Evolutionary conservation across 2,888 invertebrate genomes (phyloP), one percentile per base, ranked within the genome.

Genomic region (Noctua pronuba): DNA sequence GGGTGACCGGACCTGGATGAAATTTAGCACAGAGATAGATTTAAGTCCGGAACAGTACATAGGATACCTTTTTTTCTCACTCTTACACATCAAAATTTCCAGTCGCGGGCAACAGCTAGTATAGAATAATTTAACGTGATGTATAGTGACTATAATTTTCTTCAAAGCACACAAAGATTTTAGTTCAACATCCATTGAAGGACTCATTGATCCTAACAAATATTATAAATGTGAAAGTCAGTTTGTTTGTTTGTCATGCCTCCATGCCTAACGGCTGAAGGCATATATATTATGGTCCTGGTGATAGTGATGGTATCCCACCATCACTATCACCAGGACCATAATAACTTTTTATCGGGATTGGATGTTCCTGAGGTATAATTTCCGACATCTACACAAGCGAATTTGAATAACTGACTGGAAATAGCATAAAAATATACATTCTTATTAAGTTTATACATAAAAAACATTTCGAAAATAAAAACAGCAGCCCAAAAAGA

Each of bases 401-500:
- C 18, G 2, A 58, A 28, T 2, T 28, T 58, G n/a, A 10, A 16
- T 18, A 31, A 31, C 8, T 31, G 58, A 28, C 58, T 58, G 31
- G 4, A 18, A 60, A 60, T 60, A 60, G 10, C 0, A 3, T 10
- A 31, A 31, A 18, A 18, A 60, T 31, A 60, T 1, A 28, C 41
- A 41, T 31, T 6, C 1, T 31, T 24, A 24, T 1, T 1, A 38
- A n/a, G 31, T 60, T 31, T 1, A 3, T 3, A 60, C 31, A 60
- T 31, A 6, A 44, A 72, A 10, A 18, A 38, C 2, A 31, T 21
- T 18, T 6, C 13, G 8, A 0, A n/a, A 24, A 64, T 11, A 41
- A 77, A 68, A 11, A 38, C 6, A 46, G 7, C 13, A 66, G 10
- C 46, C 46, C 0, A 49, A 49, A 79, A 81, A 65, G 10, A 46